A percentile compares a stretch with the other conserved stretches of the same genome.
These are phyloP conservation scores for Drosophila sordidula DNA, from an alignment of 2,888 invertebrate genomes.

Conservation along the genomic window DNA sequence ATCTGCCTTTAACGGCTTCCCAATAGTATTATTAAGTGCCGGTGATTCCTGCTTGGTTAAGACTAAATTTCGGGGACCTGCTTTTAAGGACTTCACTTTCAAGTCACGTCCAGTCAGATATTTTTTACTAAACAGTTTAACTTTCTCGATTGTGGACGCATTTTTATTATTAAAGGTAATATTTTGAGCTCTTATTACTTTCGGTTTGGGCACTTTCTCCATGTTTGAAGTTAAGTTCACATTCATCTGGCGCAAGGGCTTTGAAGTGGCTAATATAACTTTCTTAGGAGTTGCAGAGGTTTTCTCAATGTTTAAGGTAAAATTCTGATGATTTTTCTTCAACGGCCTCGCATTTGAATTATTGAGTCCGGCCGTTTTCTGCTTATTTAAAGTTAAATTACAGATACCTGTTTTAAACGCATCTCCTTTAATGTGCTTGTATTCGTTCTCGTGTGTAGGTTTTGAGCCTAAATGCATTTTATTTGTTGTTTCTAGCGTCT, in stretches of 20 bases:
- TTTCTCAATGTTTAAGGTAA: no score
- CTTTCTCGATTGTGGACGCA: neutral
- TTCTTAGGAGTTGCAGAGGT: neutral
- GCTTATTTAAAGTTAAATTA: neutral
- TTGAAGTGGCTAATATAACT: neutral
- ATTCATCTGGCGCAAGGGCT: no score
- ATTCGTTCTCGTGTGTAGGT: neutral
- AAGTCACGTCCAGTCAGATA: no score
- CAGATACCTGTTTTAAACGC: neutral
- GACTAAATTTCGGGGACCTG: neutral
- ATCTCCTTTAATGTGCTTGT: neutral
- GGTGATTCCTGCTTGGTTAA: neutral
- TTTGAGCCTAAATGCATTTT: no score
- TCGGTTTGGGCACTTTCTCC: neutral
- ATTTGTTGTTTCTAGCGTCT: neutral
- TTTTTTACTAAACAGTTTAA: no score
- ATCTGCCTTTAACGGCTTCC: no score
- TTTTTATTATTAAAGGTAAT: neutral
- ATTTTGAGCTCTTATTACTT: neutral
- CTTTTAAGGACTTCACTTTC: neutral
- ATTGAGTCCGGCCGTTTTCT: neutral
- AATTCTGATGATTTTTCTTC: neutral
- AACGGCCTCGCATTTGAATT: neutral
- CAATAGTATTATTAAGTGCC: neutral
- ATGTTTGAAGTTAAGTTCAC: neutral